Evolutionary conservation across 2,113 vertebrate genomes (phyloP), one percentile per base, ranked within the genome.

Genomic region (Haemorhous mexicanus): DNA sequence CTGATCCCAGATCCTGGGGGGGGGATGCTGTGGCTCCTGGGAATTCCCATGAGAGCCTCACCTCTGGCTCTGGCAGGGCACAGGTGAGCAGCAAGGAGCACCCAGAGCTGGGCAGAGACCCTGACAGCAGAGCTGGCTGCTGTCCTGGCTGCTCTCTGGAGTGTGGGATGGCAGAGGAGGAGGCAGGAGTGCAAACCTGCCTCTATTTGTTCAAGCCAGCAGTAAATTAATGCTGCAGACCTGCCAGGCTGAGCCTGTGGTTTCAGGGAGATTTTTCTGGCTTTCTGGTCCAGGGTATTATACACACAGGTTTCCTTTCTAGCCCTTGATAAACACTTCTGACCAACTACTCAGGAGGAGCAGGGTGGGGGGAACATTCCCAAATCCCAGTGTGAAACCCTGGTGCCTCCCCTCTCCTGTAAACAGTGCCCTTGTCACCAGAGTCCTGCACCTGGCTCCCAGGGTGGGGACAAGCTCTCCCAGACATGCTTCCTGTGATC

Each of bases 271-370:
- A 82, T 84, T 74, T 93, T 96, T 90, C 90, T 91, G 93, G 93
- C 89, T 95, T 95, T 94, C 79, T 94, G 95, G 56, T 46, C 66
- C 26, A 66, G 69, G 76, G 7, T 89, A 62, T 94, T 86, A 72
- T 33, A 84, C 73, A 94, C 90, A 90, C 64, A 55, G 80, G 83
- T 94, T 96, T 94, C 88, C 94, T 95, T 81, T 46, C 58, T 16
- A 95, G 84, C 91, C 93, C 74, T 97, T 76, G 77, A 94, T 84
- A 90, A 95, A 94, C 69, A 95, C 84, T 92, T 49, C 83, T 95
- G 86, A 78, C 88, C 92, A 75, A 3, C 83, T 89, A 37, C 88
- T 93, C 73, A 19, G 52, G 70, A 77, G 69, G 37, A 93, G 10
- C 41, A 21, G 53, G 35, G 41, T 41, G 30, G 47, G 64, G 63